Base-by-base conservation (phyloP, 2,797 vertebrate species). In the Notoglanidium macrostoma region DNA sequence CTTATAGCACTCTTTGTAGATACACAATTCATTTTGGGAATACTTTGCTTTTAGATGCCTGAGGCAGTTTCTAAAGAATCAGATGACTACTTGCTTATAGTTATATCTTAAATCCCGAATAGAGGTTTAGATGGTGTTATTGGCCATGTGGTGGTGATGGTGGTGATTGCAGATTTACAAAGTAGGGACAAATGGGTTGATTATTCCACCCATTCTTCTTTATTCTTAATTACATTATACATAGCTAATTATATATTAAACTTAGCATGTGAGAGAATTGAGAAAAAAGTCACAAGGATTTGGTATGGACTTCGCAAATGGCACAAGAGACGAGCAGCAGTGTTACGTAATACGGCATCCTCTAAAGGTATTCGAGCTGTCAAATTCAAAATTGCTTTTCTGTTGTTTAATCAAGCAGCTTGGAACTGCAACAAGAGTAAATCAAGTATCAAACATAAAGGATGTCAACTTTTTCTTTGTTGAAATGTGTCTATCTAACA, bases 401-500 rank as follows among this genome's bases (percentile, higher is more conserved):
- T 61, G 35, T 63, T 81, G 78, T 63, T 81, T n/a, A 29, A 65
- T 82, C 11, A 29, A 49, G 44, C 79, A 65, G 44, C 79, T 65
- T 65, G 59, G 40, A 65, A 49, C 79, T 49, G 26, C 59, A 82
- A 81, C 26, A 17, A 81, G 3, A 63, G 59, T 82, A 65, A 82
- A 65, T 49, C 59, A 49, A 63, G 44, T 63, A 82, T 29, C 73
- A 76, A 76, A 76, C 51, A 54, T 79, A 46, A 82, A 82, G 26
- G 11, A 65, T 11, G 44, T 49, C 40, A 49, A 1, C 35, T 63
- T 44, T 61, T 63, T 57, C 29, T 15, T 82, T 17, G 40, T 65
- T 6, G 4, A 12, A 74, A 44, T 2, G 51, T 57, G 29, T 57
- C 15, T 57, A 19, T 57, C 8, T 78, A 35, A 78, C 46, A 32